Base-by-base conservation (phyloP, 2,888 invertebrate genomes). In the Agrotis ipsilon region DNA sequence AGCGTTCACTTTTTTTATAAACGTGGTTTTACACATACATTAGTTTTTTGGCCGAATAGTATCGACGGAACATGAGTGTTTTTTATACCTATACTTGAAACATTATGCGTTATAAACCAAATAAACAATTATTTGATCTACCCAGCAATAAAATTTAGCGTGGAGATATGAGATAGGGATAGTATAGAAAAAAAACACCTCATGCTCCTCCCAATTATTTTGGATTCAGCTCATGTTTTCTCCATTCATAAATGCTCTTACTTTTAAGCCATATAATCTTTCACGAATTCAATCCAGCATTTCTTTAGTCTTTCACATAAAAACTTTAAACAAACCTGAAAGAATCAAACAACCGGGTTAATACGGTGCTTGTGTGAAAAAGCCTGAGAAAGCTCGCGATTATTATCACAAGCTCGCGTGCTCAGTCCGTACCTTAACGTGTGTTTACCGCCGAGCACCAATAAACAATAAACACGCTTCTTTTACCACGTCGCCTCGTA, bases 401-500 rank as follows among this genome's bases (percentile, higher is more conserved):
- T 75, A 70, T 45, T 46, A 46, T 39, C 48, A n/a, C 18, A 14
- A n/a, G 61, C 78, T 79, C 78, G 72, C 65, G 52, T 72, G 54
- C 13, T 57, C 21, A 62, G 65, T 78, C 72, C 58, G 45, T 16
- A 49, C 82, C 75, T 62, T 73, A 75, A 79, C 59, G 58, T 59
- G 55, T 84, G 76, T 77, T 79, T 80, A 80, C 69, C 54, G 27
- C 59, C 57, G 67, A 66, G 74, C 69, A 55, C 67, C 72, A 65
- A 84, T 84, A 77, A 75, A 84, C 84, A 83, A 80, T 77, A 73
- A 76, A 66, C 80, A 82, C 82, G 82, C 60, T 84, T 77, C 73
- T 84, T 83, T 84, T 82, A 80, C 77, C 84, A 79, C 79, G 77
- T 80, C 75, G 68, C 72, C 19, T 69, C 60, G 67, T 45, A 65